A percentile compares a stretch with the other conserved stretches of the same genome.
These are phyloP conservation scores for Perccottus glenii DNA, from an alignment of 2,113 vertebrate species.

Conservation along the genomic window DNA sequence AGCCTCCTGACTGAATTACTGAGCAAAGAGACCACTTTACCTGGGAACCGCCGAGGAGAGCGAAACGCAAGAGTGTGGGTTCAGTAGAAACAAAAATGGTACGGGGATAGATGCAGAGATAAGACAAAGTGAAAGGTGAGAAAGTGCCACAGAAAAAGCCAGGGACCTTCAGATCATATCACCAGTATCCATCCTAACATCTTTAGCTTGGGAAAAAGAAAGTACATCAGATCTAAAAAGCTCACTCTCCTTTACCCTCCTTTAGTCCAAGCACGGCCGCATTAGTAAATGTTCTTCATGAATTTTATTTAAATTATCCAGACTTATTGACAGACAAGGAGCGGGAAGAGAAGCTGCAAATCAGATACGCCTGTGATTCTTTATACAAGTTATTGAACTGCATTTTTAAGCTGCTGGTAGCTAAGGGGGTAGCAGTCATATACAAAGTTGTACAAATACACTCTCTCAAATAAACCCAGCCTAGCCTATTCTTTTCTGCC, in stretches of 20 bases:
- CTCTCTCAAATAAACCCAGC: constrained; percentile 7
- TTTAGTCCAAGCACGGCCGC: neutral
- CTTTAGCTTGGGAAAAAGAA: constrained; percentile 20
- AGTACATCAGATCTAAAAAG: constrained; percentile 3
- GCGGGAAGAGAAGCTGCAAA: neutral
- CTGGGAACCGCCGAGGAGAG: constrained; percentile 32
- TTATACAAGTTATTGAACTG: constrained; percentile 12
- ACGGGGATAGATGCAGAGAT: constrained; percentile 37
- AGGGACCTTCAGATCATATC: constrained; percentile 36
- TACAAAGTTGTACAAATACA: constrained; percentile 24
- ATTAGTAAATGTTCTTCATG: neutral
- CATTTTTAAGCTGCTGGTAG: constrained; percentile 7
- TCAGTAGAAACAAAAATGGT: constrained; percentile 4
- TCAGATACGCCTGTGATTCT: constrained; percentile 1
- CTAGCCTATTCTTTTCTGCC: constrained; percentile 21
- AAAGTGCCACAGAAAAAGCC: constrained; percentile 14
- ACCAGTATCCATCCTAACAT: constrained; percentile 26
- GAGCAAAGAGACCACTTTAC: constrained; percentile 50
- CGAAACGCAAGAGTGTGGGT: constrained; percentile 1
- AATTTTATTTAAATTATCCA: neutral
- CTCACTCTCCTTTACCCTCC: neutral
- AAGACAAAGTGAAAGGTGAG: constrained; percentile 25
- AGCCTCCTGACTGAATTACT: constrained; percentile 61
- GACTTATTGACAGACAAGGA: neutral
- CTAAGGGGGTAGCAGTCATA: neutral